Conservation (phyloP, 1,140 invertebrate species). For the Cyclargus thomasi region DNA sequence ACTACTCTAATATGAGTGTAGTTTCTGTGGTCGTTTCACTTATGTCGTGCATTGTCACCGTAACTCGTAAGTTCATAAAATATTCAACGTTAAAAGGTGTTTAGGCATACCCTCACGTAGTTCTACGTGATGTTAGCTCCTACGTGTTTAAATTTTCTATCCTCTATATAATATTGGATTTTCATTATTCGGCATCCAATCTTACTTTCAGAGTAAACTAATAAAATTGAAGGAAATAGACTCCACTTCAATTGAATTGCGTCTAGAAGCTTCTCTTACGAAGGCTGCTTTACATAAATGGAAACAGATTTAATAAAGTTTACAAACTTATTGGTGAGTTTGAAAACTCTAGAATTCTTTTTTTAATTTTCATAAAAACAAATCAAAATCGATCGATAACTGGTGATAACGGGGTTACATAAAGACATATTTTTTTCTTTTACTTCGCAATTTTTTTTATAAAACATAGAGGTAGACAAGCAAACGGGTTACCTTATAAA, state of each 20-base stretch:
- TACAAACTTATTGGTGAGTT: background rate
- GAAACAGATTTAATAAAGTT: background rate
- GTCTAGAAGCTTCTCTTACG: background rate
- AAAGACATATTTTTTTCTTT: too few relatives aligned
- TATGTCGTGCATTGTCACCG: background rate
- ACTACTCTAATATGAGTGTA: too few relatives aligned
- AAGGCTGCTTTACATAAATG: background rate
- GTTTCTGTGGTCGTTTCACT: too few relatives aligned
- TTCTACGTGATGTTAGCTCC: slow-evolving; percentile 46
- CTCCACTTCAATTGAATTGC: background rate
- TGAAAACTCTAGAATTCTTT: background rate
- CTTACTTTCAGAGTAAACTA: slow-evolving; percentile 5
- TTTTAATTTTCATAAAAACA: too few relatives aligned
- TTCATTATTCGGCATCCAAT: slow-evolving; percentile 16
- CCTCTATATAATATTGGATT: slow-evolving; percentile 29
- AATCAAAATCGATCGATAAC: too few relatives aligned
- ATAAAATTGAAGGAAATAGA: slow-evolving; percentile 4
- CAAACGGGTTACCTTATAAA: too few relatives aligned
- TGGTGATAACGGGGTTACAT: too few relatives aligned
- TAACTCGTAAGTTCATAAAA: background rate
- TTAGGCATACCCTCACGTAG: slow-evolving; percentile 67
- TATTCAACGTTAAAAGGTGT: slow-evolving; percentile 22
- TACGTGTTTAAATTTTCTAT: slow-evolving; percentile 41
- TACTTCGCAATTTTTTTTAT: too few relatives aligned
- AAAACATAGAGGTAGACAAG: too few relatives aligned